Base-by-base conservation (phyloP, 1,140 invertebrate species). In the Drosophila sp. region DNA sequence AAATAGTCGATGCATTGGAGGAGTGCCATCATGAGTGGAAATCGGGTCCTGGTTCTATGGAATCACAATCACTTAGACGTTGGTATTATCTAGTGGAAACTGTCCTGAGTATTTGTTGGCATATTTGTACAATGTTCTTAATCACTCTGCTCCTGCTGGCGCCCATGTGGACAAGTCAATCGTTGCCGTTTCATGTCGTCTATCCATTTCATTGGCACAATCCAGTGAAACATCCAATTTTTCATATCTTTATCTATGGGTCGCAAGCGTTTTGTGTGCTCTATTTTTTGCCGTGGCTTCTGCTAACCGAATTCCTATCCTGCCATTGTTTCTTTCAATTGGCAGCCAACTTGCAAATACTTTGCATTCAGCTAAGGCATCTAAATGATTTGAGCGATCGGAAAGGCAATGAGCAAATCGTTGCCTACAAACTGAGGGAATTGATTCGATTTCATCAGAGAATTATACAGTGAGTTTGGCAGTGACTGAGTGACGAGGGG, bases 161-260 rank as follows among this genome's bases (percentile, higher is more conserved):
- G 4, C 81, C 81, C 0, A 4, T 74, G 5, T 85, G 65, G 64
- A 60, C 76, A 1, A 17, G 54, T 3, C 74, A 72, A n/a, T 7
- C 7, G 5, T 29, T 85, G 5, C 81, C 81, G 2, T 80, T 85
- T 41, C 70, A 80, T 32, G 62, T 47, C 0, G 23, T 40, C 1
- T 85, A 27, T 44, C 81, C 81, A 1, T 85, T 57, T 41, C n/a
- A 64, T 0, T 56, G 60, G 47, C 72, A 79, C 7, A 32, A 82
- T 70, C 76, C 82, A 0, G 25, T 55, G 0, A 38, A 29, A 0
- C 76, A 86, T 60, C 66, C 67, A 0, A 6, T 55, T 1, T 3
- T 30, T 0, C 38, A 87, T 30, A 3, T 11, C 3, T 0, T 69
- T 0, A 60, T 82, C 5, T 87, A 50, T 33, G 3, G 60, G 2